Evolutionary conservation across 2,797 vertebrate species (phyloP).

Genomic region (Danio jaintianensis): DNA sequence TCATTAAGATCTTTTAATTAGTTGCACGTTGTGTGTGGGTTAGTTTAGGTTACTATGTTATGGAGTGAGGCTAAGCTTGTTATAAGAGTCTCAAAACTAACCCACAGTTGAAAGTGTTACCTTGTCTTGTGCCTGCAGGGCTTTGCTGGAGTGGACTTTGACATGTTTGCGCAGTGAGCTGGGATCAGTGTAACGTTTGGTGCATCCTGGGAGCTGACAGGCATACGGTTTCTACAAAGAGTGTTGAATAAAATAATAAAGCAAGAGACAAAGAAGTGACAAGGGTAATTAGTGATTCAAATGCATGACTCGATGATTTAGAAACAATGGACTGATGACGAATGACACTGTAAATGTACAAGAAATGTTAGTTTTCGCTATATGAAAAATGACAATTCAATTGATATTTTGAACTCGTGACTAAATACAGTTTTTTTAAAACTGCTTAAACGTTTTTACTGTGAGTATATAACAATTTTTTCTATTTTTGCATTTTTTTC

Average conservation of each 20-base stretch:
- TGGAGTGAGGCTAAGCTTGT: neutral
- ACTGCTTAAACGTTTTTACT: too few relatives aligned
- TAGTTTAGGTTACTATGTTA: conserved; percentile 14
- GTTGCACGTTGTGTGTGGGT: neutral
- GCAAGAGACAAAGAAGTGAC: neutral
- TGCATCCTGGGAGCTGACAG: conserved; percentile 93
- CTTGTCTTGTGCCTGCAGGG: conserved; percentile 88
- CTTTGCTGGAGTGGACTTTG: conserved; percentile 91
- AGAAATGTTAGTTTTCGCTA: neutral
- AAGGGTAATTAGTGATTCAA: neutral
- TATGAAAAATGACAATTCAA: too few relatives aligned
- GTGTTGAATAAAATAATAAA: neutral
- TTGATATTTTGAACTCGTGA: too few relatives aligned
- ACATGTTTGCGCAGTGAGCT: conserved; percentile 86
- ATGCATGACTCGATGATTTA: neutral
- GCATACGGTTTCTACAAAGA: conserved; percentile 89
- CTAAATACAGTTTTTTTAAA: too few relatives aligned
- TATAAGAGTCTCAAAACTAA: conserved; percentile 16
- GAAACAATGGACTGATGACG: neutral
- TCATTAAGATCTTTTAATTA: conserved; percentile 33
- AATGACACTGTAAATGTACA: neutral
- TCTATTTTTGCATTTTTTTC: too few relatives aligned
- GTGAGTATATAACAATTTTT: too few relatives aligned
- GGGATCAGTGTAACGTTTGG: conserved; percentile 73
- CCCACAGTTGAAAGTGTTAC: conserved; percentile 71